Evolutionary conservation across 2,797 vertebrate genomes (phyloP).

Genomic region (Astyanax mexicanus): DNA sequence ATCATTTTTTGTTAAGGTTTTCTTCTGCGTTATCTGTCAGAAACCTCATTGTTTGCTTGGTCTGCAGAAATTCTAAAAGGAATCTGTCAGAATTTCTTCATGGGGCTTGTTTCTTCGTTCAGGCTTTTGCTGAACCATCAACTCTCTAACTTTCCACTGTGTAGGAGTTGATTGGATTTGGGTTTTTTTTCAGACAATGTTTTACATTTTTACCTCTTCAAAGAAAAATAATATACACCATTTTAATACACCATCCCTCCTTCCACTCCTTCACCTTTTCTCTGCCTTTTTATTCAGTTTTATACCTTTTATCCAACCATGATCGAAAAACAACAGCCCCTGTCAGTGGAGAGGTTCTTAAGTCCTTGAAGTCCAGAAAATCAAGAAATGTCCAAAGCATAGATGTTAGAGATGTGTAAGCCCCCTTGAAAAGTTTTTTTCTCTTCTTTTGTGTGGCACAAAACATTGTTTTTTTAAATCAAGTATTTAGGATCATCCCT

Average conservation of each 20-base stretch:
- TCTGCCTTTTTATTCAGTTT: neutral
- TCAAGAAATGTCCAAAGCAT: too few species aligned
- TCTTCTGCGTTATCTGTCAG: neutral
- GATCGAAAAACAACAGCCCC: neutral
- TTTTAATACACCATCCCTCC: neutral
- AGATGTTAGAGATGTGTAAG: neutral
- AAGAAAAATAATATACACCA: neutral
- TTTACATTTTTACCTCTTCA: neutral
- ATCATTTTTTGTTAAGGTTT: too few species aligned
- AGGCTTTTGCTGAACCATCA: slow-evolving; percentile 13
- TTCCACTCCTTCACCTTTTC: neutral
- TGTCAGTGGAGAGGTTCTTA: neutral
- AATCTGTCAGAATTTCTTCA: neutral
- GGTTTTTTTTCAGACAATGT: neutral
- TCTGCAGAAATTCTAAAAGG: neutral
- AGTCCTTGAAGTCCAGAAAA: too few species aligned
- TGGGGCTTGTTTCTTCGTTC: too few species aligned
- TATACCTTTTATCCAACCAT: neutral
- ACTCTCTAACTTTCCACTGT: neutral
- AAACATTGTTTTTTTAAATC: neutral
- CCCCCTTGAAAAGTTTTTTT: neutral
- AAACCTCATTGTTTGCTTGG: neutral
- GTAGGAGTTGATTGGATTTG: neutral
- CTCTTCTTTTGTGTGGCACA: neutral
- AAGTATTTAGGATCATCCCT: too few species aligned